Evolutionary conservation across 2,888 invertebrate genomes (phyloP).

Genomic region (Megastigmus dorsalis): DNA sequence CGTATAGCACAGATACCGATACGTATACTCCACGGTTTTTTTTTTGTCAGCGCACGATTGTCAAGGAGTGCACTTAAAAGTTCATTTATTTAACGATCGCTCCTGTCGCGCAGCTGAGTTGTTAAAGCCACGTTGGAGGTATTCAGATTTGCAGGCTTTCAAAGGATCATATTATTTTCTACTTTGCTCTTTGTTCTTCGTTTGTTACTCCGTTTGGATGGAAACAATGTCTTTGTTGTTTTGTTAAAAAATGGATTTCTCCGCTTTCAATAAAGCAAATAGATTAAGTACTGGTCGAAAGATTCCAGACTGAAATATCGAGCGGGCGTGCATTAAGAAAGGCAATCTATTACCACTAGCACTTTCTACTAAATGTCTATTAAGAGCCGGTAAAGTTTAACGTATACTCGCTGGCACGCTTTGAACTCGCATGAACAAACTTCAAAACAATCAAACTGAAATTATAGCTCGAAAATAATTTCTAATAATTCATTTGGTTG

Average conservation of each 20-base stretch:
- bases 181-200: too few relatives aligned
- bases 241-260: conserved; percentile 28
- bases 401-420: conserved; percentile 5
- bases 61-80: conserved; percentile 2
- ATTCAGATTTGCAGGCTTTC: too few relatives aligned
- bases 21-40: too few relatives aligned
- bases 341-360: conserved; percentile 17
- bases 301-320: conserved; percentile 39
- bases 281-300: conserved; percentile 19
- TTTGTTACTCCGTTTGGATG: too few relatives aligned
- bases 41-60: not conserved
- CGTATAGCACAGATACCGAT: too few relatives aligned
- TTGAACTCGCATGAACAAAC: conserved; percentile 9
- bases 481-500: too few relatives aligned
- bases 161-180: too few relatives aligned
- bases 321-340: conserved; percentile 23
- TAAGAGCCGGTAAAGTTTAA: conserved; percentile 35
- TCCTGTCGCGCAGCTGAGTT: not conserved
- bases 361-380: conserved; percentile 48
- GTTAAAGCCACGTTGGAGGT: conserved; percentile 8
- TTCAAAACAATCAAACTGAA: too few relatives aligned
- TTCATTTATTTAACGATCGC: conserved; percentile 30
- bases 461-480: too few relatives aligned
- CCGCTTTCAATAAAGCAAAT: conserved; percentile 26
- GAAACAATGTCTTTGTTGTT: conserved; percentile 35